These are phyloP conservation scores for Ctenochaetus hawaiiensis DNA, from an alignment of 2,797 vertebrate genomes.

Conservation along the genomic window DNA sequence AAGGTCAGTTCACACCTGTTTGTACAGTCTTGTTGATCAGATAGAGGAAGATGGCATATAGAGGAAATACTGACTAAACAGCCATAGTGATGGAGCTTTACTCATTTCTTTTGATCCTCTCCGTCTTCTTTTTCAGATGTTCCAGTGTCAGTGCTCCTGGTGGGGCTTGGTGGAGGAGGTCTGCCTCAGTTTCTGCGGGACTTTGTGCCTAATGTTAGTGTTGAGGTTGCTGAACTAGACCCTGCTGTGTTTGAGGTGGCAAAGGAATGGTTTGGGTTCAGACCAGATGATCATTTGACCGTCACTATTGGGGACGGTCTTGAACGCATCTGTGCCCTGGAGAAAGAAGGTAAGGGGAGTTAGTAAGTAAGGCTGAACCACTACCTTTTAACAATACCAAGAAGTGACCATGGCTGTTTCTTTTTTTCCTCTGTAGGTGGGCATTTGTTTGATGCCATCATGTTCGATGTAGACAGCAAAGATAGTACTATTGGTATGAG, in stretches of 20 bases:
- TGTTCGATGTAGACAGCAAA: conserved; percentile 98
- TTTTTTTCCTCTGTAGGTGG: conserved; percentile 73
- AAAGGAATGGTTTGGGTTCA: conserved; percentile 91
- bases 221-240: conserved; percentile 94
- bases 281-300: conserved; percentile 86
- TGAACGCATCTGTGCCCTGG: conserved; percentile 70
- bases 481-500: conserved; percentile 93
- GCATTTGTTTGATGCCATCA: conserved; percentile 87
- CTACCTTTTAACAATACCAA: not conserved
- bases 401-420: not conserved
- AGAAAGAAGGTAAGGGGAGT: conserved; percentile 74
- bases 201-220: conserved; percentile 83
- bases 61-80: not conserved
- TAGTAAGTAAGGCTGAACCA: not conserved
- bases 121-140: conserved; percentile 70
- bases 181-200: conserved; percentile 94
- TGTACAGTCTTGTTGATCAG: not conserved
- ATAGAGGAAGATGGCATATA: too few relatives aligned
- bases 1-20: conserved; percentile 75
- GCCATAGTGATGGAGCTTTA: not conserved
- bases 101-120: too few relatives aligned
- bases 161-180: conserved; percentile 94
- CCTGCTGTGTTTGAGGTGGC: conserved; percentile 91
- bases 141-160: conserved; percentile 87
- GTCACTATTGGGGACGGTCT: conserved; percentile 82